A percentile compares a stretch with the other conserved stretches of the same genome.
phyloP scores from a whole-genome alignment of 2,888 invertebrate genomes.

The Cheilosia pagana region DNA sequence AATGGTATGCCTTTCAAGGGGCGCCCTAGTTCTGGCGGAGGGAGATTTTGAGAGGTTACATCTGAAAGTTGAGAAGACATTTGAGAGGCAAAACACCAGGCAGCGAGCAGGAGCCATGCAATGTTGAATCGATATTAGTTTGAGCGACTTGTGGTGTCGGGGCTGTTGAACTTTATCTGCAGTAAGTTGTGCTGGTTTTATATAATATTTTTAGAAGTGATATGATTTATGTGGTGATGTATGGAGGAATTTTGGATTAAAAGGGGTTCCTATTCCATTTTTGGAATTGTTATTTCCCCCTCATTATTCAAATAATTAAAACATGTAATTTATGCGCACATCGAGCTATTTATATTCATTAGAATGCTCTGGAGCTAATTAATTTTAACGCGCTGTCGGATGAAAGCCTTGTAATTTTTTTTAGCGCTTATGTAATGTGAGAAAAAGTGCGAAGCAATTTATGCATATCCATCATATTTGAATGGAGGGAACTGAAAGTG shows the following conservation, averaged over 20 bases:
- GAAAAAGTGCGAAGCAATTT: too few relatives aligned
- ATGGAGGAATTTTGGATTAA: neutral
- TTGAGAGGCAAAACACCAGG: conserved; percentile 5
- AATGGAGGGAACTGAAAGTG: too few relatives aligned
- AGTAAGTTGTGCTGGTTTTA: conserved; percentile 7
- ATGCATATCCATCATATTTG: too few relatives aligned
- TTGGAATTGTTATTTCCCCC: too few relatives aligned
- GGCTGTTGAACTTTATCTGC: conserved; percentile 45
- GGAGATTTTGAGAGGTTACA: conserved; percentile 29
- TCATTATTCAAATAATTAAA: too few relatives aligned
- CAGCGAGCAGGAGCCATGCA: neutral
- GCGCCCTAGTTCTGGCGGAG: conserved; percentile 21
- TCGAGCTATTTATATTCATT: too few relatives aligned
- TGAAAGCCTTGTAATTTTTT: too few relatives aligned
- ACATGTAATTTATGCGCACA: too few relatives aligned
- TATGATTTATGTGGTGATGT: conserved; percentile 9
- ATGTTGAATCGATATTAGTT: conserved; percentile 56
- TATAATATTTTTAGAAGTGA: conserved; percentile 11
- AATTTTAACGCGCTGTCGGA: too few relatives aligned
- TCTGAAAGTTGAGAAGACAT: conserved; percentile 45
- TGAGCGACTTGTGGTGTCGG: conserved; percentile 20
- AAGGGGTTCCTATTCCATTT: neutral
- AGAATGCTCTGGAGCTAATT: too few relatives aligned
- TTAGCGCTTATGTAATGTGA: too few relatives aligned
- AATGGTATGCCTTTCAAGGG: neutral